These are phyloP conservation scores for Pyrrhosoma nymphula DNA, from an alignment of 2,888 invertebrate species.

Conservation along the genomic window DNA sequence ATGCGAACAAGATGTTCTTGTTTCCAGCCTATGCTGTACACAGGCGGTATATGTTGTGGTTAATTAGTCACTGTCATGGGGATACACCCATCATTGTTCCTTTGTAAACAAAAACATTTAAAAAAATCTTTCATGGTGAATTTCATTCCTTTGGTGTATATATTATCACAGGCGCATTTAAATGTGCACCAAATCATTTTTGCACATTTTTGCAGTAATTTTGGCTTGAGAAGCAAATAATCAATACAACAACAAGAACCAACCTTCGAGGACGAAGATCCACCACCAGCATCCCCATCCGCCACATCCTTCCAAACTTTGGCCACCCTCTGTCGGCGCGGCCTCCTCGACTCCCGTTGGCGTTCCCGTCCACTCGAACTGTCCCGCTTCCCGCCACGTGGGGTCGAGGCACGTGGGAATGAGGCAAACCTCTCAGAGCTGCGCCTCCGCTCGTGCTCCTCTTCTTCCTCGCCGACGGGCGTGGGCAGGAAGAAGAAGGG, in stretches of 20 bases:
- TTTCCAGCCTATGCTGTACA: too few relatives aligned
- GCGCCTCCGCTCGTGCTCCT: constrained; percentile 83
- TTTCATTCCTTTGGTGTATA: too few relatives aligned
- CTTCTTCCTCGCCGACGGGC: constrained; percentile 78
- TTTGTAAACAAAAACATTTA: too few relatives aligned
- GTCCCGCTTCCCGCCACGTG: constrained; percentile 78
- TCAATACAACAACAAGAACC: neutral
- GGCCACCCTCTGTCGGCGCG: constrained; percentile 73
- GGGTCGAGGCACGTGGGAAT: constrained; percentile 78
- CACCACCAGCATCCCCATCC: constrained; percentile 69
- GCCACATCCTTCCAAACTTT: constrained; percentile 68
- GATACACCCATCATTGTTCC: too few relatives aligned
- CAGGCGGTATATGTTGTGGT: too few relatives aligned
- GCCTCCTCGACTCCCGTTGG: constrained; percentile 47
- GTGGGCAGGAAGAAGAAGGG: constrained; percentile 69
- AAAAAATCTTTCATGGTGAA: too few relatives aligned
- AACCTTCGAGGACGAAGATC: constrained; percentile 71
- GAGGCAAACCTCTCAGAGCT: constrained; percentile 84
- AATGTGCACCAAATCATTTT: too few relatives aligned
- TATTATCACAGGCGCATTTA: too few relatives aligned
- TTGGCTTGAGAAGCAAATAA: too few relatives aligned
- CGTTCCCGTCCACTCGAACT: constrained; percentile 41
- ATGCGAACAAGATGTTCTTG: too few relatives aligned
- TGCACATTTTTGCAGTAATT: too few relatives aligned
- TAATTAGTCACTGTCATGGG: too few relatives aligned